These are phyloP conservation scores for Gonatopus flavifemur DNA, from an alignment of 1,140 invertebrate species.

Conservation along the genomic window DNA sequence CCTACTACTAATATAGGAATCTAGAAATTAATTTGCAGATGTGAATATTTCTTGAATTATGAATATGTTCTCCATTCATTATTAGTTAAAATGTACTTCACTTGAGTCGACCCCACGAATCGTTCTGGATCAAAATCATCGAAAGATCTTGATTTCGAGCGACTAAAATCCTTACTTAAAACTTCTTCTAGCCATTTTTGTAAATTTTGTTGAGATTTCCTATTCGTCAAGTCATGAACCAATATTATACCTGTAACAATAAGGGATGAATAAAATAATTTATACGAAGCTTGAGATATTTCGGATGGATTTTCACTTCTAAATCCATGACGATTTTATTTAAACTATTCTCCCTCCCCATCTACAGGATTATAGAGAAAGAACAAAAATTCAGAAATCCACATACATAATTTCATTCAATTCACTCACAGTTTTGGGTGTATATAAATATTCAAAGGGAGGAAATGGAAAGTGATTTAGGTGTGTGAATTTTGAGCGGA, in stretches of 20 bases:
- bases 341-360: too few species aligned
- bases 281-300: too few species aligned
- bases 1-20: slow-evolving; percentile 92
- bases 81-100: slow-evolving; percentile 31
- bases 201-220: slow-evolving; percentile 92
- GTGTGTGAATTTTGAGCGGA: too few species aligned
- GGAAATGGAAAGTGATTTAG: too few species aligned
- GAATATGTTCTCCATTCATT: not conserved
- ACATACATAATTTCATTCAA: too few species aligned
- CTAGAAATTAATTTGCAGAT: slow-evolving; percentile 51
- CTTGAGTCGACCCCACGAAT: slow-evolving; percentile 79
- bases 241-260: slow-evolving; percentile 76
- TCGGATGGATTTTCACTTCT: too few species aligned
- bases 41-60: slow-evolving; percentile 7
- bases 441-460: too few species aligned
- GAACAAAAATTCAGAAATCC: too few species aligned
- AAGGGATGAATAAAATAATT: too few species aligned
- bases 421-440: too few species aligned
- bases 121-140: slow-evolving; percentile 89
- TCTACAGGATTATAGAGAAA: too few species aligned
- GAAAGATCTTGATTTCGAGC: slow-evolving; percentile 48
- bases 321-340: too few species aligned
- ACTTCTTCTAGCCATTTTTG: slow-evolving; percentile 92
- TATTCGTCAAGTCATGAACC: slow-evolving; percentile 94
- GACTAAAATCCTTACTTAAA: slow-evolving; percentile 73